A percentile compares a stretch with the other conserved stretches of the same genome.
Conservation (phyloP, 2,888 invertebrate species). For the Agonopterix arenella region DNA sequence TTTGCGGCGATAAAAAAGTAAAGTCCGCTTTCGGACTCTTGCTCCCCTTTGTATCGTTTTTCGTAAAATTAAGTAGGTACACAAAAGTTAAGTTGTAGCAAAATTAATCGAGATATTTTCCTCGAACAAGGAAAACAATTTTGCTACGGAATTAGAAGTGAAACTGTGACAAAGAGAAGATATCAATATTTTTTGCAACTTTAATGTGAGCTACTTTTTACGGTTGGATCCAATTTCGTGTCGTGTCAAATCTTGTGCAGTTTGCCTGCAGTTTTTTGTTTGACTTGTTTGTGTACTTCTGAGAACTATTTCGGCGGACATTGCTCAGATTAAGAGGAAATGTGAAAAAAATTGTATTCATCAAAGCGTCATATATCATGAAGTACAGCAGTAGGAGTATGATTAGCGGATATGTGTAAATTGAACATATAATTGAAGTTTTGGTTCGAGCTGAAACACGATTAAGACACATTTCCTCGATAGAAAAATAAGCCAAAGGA, state of each 20-base stretch:
- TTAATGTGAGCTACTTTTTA: not conserved
- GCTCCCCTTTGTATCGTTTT: constrained; percentile 41
- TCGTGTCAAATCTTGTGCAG: constrained; percentile 23
- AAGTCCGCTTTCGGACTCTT: constrained; percentile 40
- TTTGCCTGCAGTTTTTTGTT: constrained; percentile 32
- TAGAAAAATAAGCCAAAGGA: no score
- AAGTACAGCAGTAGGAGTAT: no score
- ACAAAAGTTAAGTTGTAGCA: constrained; percentile 27
- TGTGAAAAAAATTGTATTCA: no score
- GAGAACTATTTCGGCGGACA: constrained; percentile 28
- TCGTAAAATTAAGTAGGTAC: constrained; percentile 31
- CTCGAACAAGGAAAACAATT: constrained; percentile 28
- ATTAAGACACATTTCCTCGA: no score
- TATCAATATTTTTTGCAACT: not conserved
- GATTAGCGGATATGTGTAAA: no score
- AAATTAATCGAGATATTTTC: constrained; percentile 25
- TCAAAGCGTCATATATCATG: no score
- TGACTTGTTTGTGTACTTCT: constrained; percentile 31
- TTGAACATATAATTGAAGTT: no score
- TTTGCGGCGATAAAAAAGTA: constrained; percentile 58
- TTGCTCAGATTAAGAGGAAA: constrained; percentile 19
- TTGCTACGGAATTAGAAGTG: constrained; percentile 16
- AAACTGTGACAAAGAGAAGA: constrained; percentile 5
- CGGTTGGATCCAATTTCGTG: constrained; percentile 13
- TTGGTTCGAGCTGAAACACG: no score